Base-by-base conservation (phyloP, 1,140 invertebrate genomes). In the Magallana angulata region DNA sequence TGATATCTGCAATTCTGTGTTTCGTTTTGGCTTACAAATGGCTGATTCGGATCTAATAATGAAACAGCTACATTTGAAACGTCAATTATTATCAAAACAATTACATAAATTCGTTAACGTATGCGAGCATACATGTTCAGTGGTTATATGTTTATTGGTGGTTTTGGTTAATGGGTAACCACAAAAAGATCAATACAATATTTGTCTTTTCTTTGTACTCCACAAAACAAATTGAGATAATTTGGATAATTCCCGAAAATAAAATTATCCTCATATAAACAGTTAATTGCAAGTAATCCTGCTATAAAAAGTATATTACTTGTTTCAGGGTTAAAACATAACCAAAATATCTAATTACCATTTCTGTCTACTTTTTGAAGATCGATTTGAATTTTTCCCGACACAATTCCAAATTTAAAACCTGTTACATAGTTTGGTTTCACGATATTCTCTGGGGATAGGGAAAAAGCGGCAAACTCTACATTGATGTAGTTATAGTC, bases 391-490 rank as follows among this genome's bases (percentile, higher is more conserved):
- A 68, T 30, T 30, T 82, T 18, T 11, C 87, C 87, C 4, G 48
- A n/a, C 5, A 85, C 64, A 8, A 88, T 85, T 62, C 87, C 87
- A 68, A 88, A 85, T 36, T 57, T 24, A 24, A 57, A 68, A 18
- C 58, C 36, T 7, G 7, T 9, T 7, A 88, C n/a, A 82, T 88
- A 88, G 4, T 18, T 9, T 56, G 87, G 87, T n/a, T 30, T 9
- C 3, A 1, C 16, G 1, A 18, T 7, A 18, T 82, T 76, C 7
- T 82, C 60, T 57, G 87, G 87, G 16, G 84, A 76, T 7, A 7
- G 48, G 59, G 82, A 88, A 7, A 85, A 57, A 9, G 84, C 87
- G 1, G 85, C 76, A 36, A 88, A 60, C 0, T 85, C 5, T 24
- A 82, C 30, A 5, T 82, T 76, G 0, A 88, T 18, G 14, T 58